These are phyloP conservation scores for Zoanthus sociatus DNA, from an alignment of 92 coral and sea anemone genomes.

Conservation along the genomic window DNA sequence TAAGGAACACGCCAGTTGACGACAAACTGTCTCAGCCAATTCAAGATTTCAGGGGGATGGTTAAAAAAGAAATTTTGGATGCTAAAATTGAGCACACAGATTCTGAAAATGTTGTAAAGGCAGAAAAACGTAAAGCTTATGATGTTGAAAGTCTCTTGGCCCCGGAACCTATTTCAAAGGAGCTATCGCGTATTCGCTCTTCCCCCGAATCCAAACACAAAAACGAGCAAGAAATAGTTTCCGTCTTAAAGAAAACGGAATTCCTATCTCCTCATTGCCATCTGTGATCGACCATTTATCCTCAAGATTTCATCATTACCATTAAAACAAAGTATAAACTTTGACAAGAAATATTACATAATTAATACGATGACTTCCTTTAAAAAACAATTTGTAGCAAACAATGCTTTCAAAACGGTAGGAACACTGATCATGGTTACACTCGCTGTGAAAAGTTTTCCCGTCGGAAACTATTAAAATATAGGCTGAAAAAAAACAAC, in stretches of 20 bases:
- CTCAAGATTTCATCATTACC: conserved; percentile 22
- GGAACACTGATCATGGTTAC: background rate
- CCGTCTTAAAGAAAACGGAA: background rate
- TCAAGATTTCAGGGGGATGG: background rate
- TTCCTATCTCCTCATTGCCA: conserved; percentile 2
- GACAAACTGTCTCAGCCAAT: background rate
- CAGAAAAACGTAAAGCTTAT: conserved; percentile 33
- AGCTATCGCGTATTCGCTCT: background rate
- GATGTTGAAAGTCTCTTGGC: conserved; percentile 40
- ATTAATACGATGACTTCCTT: background rate
- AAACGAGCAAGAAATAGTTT: conserved; percentile 1
- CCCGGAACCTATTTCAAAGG: background rate
- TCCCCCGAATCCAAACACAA: background rate
- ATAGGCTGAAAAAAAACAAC: background rate
- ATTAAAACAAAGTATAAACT: background rate
- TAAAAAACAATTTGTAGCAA: background rate
- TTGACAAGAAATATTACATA: background rate
- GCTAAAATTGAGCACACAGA: conserved; percentile 14
- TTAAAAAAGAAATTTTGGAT: background rate
- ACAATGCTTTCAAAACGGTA: background rate
- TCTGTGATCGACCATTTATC: conserved; percentile 8
- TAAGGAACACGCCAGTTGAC: background rate
- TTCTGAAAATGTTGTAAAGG: conserved; percentile 1
- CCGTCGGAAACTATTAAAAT: no score
- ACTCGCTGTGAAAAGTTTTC: background rate